Base-by-base conservation (phyloP, 1,140 invertebrate species). In the Drosophila cardini region DNA sequence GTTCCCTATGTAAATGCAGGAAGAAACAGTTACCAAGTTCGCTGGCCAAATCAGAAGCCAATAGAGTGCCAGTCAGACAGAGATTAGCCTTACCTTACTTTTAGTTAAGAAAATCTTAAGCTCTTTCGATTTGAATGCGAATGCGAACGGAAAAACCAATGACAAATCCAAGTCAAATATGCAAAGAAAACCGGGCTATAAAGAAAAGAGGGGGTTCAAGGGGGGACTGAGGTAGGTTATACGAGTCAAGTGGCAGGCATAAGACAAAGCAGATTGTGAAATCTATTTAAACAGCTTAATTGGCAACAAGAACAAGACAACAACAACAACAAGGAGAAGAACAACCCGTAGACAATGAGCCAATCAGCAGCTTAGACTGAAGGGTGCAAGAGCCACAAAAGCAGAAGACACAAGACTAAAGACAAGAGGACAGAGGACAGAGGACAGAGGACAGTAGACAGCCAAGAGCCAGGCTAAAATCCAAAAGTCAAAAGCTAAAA, bases 111-210 rank as follows among this genome's bases (percentile, higher is more conserved):
- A 85, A 85, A 85, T 85, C 83, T 87, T 82, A 82, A 87, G 71
- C 83, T 77, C 52, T 71, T 82, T 87, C 83, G 83, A 87, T 87
- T 86, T 86, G 71, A 84, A 75, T 78, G 42, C 71, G 18, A 56
- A 43, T 26, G 21, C 21, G 21, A 26, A 13, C 11, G 43, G 55
- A 43, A 60, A 69, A 73, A 60, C 64, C 79, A 68, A 67, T 68
- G 84, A 84, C 84, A 89, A 89, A 89, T 89, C 84, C 84, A 89
- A 89, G 84, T 89, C 83, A 87, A 76, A 86, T 86, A 86, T 86
- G 72, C 76, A 70, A 78, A 78, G 63, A 78, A 80, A 85, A 72
- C 72, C 80, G 81, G 61, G 36, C 18, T 11, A 1, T 16, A 9
- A 30, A n/a, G 11, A 15, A 5, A 34, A 15, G 18, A 30, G 40